phyloP scores from a whole-genome alignment of 2,888 invertebrate genomes.

The Cancer borealis region DNA sequence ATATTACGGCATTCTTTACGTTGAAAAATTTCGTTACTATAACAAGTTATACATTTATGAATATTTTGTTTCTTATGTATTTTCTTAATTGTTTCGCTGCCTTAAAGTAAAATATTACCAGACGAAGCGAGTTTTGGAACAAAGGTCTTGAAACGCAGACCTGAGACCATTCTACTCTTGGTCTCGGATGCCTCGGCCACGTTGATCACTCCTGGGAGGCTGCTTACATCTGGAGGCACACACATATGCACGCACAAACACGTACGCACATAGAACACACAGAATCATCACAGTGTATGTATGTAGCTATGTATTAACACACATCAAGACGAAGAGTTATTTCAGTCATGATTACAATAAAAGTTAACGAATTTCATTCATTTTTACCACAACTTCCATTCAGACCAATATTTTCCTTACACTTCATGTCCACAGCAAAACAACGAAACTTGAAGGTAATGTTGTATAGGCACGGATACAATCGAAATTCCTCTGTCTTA shows the following conservation, averaged over 20 bases:
- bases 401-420: neutral
- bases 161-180: neutral
- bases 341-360: neutral
- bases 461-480: neutral
- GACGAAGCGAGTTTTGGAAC: constrained; percentile 18
- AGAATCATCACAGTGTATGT: neutral
- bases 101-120: neutral
- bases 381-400: neutral
- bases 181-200: neutral
- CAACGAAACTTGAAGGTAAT: neutral
- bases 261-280: neutral
- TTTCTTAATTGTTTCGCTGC: no score
- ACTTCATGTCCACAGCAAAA: neutral
- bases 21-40: no score
- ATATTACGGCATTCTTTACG: neutral
- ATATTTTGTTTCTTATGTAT: no score
- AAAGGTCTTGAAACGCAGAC: constrained; percentile 51
- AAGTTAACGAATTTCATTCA: neutral
- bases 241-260: neutral
- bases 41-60: no score
- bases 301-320: neutral
- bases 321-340: neutral
- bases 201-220: constrained; percentile 49
- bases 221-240: constrained; percentile 31
- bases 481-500: neutral